Evolutionary conservation across 2,797 vertebrate genomes (phyloP).

Genomic region (Pseudochaenichthys georgianus): DNA sequence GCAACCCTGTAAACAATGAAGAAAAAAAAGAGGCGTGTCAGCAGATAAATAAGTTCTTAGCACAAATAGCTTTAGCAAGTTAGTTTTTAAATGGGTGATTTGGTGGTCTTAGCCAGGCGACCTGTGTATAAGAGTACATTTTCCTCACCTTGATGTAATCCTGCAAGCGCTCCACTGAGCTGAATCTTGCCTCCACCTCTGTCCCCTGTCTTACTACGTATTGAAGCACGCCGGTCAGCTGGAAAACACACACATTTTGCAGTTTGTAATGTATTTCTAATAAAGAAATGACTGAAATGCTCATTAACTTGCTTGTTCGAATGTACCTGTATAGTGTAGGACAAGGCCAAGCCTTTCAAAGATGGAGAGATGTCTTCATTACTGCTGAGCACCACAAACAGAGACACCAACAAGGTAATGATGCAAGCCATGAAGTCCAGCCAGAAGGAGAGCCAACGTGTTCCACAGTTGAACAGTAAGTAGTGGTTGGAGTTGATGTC

Average conservation of each 20-base stretch:
- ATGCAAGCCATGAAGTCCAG: slow-evolving; percentile 80
- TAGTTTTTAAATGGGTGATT: neutral
- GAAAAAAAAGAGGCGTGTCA: rapidly evolving
- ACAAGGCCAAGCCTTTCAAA: slow-evolving; percentile 86
- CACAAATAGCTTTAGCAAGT: neutral
- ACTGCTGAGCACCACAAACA: slow-evolving; percentile 83
- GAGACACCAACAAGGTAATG: slow-evolving; percentile 77
- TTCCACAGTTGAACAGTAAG: slow-evolving; percentile 82
- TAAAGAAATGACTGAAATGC: neutral
- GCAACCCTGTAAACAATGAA: slow-evolving; percentile 73
- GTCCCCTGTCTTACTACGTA: slow-evolving; percentile 78
- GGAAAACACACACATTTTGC: slow-evolving; percentile 9
- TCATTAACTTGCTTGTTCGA: neutral
- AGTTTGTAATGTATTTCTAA: neutral
- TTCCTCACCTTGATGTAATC: slow-evolving; percentile 80
- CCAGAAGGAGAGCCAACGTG: slow-evolving; percentile 87
- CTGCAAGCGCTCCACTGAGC: slow-evolving; percentile 83
- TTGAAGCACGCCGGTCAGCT: slow-evolving; percentile 87
- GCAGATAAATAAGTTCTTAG: neutral
- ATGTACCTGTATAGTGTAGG: slow-evolving; percentile 88
- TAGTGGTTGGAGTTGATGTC: slow-evolving; percentile 85
- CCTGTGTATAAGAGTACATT: neutral
- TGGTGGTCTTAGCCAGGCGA: neutral
- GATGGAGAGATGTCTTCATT: slow-evolving; percentile 70
- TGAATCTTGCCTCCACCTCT: slow-evolving; percentile 87